Conservation (phyloP, 2,888 invertebrate species). For the Rhorus exstirpatorius region DNA sequence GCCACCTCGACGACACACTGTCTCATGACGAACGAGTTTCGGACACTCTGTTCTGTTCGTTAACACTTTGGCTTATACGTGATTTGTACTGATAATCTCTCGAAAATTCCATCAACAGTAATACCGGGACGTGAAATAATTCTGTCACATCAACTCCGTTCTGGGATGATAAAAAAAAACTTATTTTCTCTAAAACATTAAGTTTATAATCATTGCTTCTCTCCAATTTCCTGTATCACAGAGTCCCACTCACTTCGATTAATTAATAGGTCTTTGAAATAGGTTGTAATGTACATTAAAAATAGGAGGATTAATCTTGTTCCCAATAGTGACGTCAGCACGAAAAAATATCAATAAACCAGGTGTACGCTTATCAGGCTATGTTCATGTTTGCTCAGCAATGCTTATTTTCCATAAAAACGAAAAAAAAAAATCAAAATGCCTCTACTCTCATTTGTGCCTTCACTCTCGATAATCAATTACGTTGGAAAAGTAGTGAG, state of each 20-base stretch:
- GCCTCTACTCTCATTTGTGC: neutral
- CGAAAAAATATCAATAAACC: constrained; percentile 9
- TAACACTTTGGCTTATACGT: neutral
- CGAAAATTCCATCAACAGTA: neutral
- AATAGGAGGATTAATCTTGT: neutral
- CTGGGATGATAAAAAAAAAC: too few species aligned
- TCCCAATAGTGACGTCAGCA: neutral
- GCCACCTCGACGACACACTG: constrained; percentile 30
- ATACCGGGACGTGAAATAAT: too few species aligned
- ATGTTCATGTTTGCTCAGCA: neutral
- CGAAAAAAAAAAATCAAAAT: too few species aligned
- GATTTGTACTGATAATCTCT: neutral
- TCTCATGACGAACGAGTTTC: constrained; percentile 41
- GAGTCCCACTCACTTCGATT: neutral
- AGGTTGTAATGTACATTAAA: neutral
- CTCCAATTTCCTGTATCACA: neutral
- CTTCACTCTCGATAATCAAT: constrained; percentile 36
- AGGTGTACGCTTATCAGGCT: neutral
- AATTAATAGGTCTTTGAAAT: neutral
- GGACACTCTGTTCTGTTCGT: constrained; percentile 16
- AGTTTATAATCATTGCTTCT: neutral
- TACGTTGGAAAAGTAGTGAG: constrained; percentile 8
- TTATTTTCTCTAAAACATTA: neutral
- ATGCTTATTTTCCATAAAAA: constrained; percentile 13
- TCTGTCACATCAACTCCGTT: too few species aligned